Evolutionary conservation across 1,140 invertebrate species (phyloP).

Genomic region (Cotesia chilonis): DNA sequence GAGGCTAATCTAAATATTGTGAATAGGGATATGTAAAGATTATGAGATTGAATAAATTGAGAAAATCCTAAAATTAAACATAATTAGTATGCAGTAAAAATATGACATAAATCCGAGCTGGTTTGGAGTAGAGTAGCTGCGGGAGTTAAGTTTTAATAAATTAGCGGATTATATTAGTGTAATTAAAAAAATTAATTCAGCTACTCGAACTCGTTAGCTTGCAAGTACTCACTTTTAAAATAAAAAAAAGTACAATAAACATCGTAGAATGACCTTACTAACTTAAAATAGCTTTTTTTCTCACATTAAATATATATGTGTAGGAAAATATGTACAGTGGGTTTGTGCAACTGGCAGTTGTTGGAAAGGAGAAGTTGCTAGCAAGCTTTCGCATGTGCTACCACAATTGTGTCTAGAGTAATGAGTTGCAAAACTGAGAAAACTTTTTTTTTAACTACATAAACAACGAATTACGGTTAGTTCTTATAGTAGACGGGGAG

Average conservation of each 20-base stretch:
- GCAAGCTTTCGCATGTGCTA: constrained; percentile 4
- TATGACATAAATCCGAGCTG: too few species aligned
- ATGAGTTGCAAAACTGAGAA: constrained; percentile 14
- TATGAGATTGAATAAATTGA: too few species aligned
- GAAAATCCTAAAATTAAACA: too few species aligned
- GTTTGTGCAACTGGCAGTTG: constrained; percentile 17
- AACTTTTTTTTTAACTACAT: neutral
- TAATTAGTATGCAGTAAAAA: too few species aligned
- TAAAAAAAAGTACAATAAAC: constrained; percentile 4
- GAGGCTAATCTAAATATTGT: too few species aligned
- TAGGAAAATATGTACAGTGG: neutral
- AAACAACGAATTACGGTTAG: neutral
- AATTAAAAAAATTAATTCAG: constrained; percentile 15
- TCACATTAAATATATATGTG: neutral
- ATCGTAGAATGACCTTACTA: constrained; percentile 1
- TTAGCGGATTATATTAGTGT: neutral
- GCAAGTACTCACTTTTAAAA: neutral
- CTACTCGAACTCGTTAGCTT: neutral
- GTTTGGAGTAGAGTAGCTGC: too few species aligned
- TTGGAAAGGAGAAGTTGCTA: constrained; percentile 21
- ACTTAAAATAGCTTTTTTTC: constrained; percentile 16
- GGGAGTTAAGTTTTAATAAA: too few species aligned
- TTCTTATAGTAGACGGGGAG: neutral
- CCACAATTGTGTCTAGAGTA: constrained; percentile 25
- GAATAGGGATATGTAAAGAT: too few species aligned